Percentiles rank a stretch among this genome's conserved stretches.
Evolutionary conservation across 2,888 invertebrate genomes (phyloP).

Genomic region (Cataglyphis livida): DNA sequence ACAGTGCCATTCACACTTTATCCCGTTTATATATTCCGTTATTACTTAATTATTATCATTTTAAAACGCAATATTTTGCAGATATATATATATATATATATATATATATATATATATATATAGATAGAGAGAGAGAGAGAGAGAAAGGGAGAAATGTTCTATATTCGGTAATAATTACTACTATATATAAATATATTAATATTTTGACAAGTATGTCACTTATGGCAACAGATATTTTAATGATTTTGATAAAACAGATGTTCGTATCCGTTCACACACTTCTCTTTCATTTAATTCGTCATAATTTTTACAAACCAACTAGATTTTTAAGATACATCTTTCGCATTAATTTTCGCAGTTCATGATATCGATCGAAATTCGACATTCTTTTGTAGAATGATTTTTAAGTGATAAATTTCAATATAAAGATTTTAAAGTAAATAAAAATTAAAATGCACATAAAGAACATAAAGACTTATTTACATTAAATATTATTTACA

Average conservation of each 20-base stretch:
- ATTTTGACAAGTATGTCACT: background rate
- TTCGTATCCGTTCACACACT: conserved; percentile 20
- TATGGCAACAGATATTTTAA: conserved; percentile 32
- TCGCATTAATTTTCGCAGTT: background rate
- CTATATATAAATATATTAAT: background rate
- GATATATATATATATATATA: background rate
- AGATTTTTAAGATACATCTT: background rate
- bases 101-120: background rate
- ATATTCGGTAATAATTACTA: conserved; percentile 4
- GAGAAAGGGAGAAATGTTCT: background rate
- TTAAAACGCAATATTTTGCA: background rate
- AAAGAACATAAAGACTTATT: background rate
- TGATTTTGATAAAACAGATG: conserved; percentile 27
- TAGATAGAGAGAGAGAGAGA: too few relatives aligned
- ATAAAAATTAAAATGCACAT: background rate
- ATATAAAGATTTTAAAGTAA: too few relatives aligned
- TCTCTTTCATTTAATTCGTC: conserved; percentile 20
- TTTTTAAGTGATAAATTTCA: background rate
- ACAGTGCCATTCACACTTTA: background rate
- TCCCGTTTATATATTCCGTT: background rate
- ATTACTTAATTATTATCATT: background rate
- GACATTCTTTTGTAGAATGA: background rate
- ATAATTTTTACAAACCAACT: too few relatives aligned
- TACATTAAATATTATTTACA: background rate
- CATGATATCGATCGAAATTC: background rate